Base-by-base conservation (phyloP, 2,888 invertebrate species). In the Macaria liturata region DNA sequence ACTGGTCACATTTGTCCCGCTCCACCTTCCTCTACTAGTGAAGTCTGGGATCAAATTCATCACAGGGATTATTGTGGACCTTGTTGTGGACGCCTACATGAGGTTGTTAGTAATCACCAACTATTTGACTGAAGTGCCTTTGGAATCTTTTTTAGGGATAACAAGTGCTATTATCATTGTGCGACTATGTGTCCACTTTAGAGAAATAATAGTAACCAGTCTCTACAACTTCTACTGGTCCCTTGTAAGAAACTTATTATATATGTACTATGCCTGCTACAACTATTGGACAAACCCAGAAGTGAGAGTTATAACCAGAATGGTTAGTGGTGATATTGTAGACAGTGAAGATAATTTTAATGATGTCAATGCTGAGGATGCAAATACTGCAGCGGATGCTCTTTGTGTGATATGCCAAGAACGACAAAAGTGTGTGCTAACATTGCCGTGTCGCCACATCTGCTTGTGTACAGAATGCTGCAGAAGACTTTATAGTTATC, bases 401-500 rank as follows among this genome's bases (percentile, higher is more conserved):
- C 73, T 87, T 9, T 93, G 93, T 81, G 87, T 93, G 9, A 90
- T 93, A 63, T 93, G 93, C 64, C 92, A 93, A 67, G 93, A 93
- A 67, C 75, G 89, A 4, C 86, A 87, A 60, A 93, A 93, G 75
- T 93, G 93, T 84, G 91, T 93, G 9, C 74, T 93, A 44, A 87
- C 93, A 46, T 71, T 93, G 54, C 93, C 93, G 0, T 93, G 93
- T 67, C 84, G 91, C 20, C 93, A 93, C 81, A 84, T 93, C 30
- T 93, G 93, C 66, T 75, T 93, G 42, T 93, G 93, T 69, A 79
- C 79, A 37, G 92, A 92, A 65, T 93, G 93, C 66, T 91, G 87
- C 62, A 71, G 83, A 63, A 78, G 86, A n/a, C 72, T 93, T 3
- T 88, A 88, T 79, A 83, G 84, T 31, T 91, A 88, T 70, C 92